Evolutionary conservation across 2,888 invertebrate genomes (phyloP).

Genomic region (Drosophila nigricruria): DNA sequence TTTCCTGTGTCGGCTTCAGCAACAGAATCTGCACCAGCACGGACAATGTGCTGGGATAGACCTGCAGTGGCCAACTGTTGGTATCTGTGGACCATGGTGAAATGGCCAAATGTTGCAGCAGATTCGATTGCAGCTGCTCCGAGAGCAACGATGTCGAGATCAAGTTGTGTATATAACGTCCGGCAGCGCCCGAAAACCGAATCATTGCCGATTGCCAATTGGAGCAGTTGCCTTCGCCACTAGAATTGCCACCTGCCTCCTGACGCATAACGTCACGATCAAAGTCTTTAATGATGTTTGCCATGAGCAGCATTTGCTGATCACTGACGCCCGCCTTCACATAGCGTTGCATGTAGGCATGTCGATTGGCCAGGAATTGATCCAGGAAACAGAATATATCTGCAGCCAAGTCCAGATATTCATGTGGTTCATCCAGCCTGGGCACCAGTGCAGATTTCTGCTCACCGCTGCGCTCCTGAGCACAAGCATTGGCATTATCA

Average conservation of each 20-base stretch:
- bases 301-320: slow-evolving; percentile 94
- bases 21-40: slow-evolving; percentile 94
- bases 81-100: slow-evolving; percentile 90
- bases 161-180: slow-evolving; percentile 88
- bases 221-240: slow-evolving; percentile 50
- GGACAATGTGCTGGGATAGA: slow-evolving; percentile 91
- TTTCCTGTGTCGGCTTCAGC: slow-evolving; percentile 92
- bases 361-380: slow-evolving; percentile 88
- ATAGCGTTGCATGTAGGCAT: slow-evolving; percentile 88
- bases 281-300: slow-evolving; percentile 95
- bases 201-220: slow-evolving; percentile 85
- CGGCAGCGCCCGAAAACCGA: slow-evolving; percentile 84
- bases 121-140: slow-evolving; percentile 89
- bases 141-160: slow-evolving; percentile 90
- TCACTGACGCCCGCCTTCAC: slow-evolving; percentile 90
- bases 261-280: slow-evolving; percentile 95
- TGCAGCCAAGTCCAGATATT: slow-evolving; percentile 95
- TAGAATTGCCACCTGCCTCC: slow-evolving; percentile 88
- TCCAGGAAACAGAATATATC: slow-evolving; percentile 95
- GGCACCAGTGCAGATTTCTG: slow-evolving; percentile 88
- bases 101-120: slow-evolving; percentile 91
- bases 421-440: slow-evolving; percentile 92
- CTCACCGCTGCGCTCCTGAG: slow-evolving; percentile 86
- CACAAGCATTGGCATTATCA: slow-evolving; percentile 86
- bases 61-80: slow-evolving; percentile 91